phyloP scores from a whole-genome alignment of 1,140 invertebrate species.

The Tenebrio molitor region DNA sequence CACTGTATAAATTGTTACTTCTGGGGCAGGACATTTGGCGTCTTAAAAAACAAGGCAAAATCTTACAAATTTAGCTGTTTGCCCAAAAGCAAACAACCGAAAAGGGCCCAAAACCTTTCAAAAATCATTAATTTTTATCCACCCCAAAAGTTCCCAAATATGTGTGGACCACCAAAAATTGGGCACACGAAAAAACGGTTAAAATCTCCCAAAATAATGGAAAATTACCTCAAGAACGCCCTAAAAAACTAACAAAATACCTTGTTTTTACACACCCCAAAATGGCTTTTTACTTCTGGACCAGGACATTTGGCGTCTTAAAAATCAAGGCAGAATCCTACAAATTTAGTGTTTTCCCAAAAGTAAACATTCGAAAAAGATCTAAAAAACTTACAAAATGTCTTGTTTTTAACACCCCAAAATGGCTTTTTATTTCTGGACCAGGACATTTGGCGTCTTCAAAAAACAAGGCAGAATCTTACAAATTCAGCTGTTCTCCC shows the following conservation, averaged over 20 bases:
- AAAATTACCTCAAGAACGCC: constrained; percentile 33
- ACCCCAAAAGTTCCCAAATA: constrained; percentile 25
- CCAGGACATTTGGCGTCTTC: constrained; percentile 6
- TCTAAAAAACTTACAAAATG: too few relatives aligned
- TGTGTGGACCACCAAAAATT: constrained; percentile 38
- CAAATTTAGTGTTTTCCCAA: too few relatives aligned
- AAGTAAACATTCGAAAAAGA: too few relatives aligned
- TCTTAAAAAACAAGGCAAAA: constrained; percentile 23
- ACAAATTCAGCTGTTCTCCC: constrained; percentile 13
- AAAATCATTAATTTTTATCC: constrained; percentile 25
- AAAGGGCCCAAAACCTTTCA: constrained; percentile 13
- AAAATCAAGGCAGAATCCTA: constrained; percentile 25
- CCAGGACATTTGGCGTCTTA: constrained; percentile 32
- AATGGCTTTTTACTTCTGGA: constrained; percentile 27
- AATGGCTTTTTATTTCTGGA: constrained; percentile 4
- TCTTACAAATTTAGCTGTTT: constrained; percentile 23
- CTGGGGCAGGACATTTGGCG: constrained; percentile 19
- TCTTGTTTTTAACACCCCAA: too few relatives aligned
- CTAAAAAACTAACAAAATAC: too few relatives aligned
- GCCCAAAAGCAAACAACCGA: constrained; percentile 20
- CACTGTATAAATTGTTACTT: constrained; percentile 32
- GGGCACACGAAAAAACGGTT: constrained; percentile 30
- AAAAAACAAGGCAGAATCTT: constrained; percentile 23
- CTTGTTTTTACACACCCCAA: too few relatives aligned
- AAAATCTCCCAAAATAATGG: constrained; percentile 36